These are phyloP conservation scores for Brachionus asplanchnoidis DNA, from an alignment of 1,140 invertebrate genomes.

Conservation along the genomic window DNA sequence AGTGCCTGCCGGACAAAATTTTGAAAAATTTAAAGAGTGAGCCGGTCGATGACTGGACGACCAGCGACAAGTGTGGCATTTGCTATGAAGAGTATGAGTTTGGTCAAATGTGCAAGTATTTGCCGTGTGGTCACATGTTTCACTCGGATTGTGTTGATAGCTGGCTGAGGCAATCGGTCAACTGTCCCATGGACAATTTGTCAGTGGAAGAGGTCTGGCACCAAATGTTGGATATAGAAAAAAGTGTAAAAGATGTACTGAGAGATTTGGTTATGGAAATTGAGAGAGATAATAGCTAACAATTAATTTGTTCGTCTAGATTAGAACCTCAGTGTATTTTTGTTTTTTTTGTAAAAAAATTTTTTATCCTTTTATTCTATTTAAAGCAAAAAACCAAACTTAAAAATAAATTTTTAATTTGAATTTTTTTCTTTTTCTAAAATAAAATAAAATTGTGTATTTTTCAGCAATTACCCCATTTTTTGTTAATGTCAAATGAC, in stretches of 20 bases:
- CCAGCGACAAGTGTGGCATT: not conserved
- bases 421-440: no score
- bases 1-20: not conserved
- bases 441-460: no score
- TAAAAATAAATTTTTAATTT: no score
- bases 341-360: no score
- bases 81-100: not conserved
- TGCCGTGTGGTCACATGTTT: conserved; percentile 38
- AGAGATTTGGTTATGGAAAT: not conserved
- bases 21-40: not conserved
- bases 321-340: no score
- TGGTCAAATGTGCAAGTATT: not conserved
- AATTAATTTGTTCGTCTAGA: not conserved
- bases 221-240: not conserved
- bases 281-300: not conserved
- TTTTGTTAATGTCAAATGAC: no score
- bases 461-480: no score
- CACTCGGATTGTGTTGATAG: conserved; percentile 35
- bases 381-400: no score
- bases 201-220: not conserved
- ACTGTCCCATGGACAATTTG: conserved; percentile 36
- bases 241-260: not conserved
- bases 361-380: no score
- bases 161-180: conserved; percentile 4
- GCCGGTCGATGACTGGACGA: not conserved